Percentiles rank a stretch among this genome's conserved stretches.
Conservation (phyloP, 1,140 invertebrate genomes). For the Medauroidea extradentata region DNA sequence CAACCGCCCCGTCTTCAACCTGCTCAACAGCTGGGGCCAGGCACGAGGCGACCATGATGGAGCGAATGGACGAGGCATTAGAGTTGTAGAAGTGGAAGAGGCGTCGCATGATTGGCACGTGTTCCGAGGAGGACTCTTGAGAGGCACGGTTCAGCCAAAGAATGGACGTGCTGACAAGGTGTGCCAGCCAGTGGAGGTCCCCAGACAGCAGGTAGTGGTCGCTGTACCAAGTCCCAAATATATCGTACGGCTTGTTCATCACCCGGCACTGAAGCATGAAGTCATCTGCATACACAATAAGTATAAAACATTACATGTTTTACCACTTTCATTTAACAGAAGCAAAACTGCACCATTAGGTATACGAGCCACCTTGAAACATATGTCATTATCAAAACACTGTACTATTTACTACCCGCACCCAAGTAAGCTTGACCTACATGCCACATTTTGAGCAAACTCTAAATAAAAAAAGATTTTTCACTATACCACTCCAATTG, state of each 20-base stretch:
- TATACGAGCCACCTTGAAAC: too few species aligned
- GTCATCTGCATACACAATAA: slow-evolving; percentile 46
- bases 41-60: slow-evolving; percentile 71
- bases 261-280: slow-evolving; percentile 76
- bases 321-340: too few species aligned
- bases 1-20: slow-evolving; percentile 13
- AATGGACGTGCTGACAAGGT: slow-evolving; percentile 71
- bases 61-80: slow-evolving; percentile 74
- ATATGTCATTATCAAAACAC: too few species aligned
- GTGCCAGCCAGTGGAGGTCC: slow-evolving; percentile 72
- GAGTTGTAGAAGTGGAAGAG: slow-evolving; percentile 77
- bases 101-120: slow-evolving; percentile 74
- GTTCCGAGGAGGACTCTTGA: slow-evolving; percentile 73
- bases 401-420: background rate
- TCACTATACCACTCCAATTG: too few species aligned
- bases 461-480: too few species aligned
- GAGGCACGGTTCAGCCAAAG: slow-evolving; percentile 83
- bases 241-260: slow-evolving; percentile 82
- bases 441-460: too few species aligned
- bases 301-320: too few species aligned
- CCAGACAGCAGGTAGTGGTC: slow-evolving; percentile 78
- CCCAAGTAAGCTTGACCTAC: too few species aligned
- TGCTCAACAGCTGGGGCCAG: slow-evolving; percentile 41
- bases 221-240: slow-evolving; percentile 87
- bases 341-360: too few species aligned